phyloP scores from a whole-genome alignment of 2,888 invertebrate genomes.

The Callosobruchus maculatus region DNA sequence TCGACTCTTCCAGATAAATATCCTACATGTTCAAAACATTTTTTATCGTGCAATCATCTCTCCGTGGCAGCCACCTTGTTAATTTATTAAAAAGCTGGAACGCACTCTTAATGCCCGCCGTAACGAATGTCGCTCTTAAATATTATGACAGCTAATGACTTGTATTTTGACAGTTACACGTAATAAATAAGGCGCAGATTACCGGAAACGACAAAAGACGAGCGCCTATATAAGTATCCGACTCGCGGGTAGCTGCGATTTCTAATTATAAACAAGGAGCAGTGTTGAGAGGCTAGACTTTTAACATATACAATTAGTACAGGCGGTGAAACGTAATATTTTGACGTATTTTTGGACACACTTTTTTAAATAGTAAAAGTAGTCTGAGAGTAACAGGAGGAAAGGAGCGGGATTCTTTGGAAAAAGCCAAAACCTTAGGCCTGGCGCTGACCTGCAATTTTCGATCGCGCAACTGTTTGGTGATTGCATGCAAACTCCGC shows the following conservation, averaged over 20 bases:
- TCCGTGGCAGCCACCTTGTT: neutral
- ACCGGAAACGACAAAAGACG: slow-evolving; percentile 36
- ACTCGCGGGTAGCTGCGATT: slow-evolving; percentile 34
- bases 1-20: neutral
- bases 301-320: neutral
- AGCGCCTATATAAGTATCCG: slow-evolving; percentile 9
- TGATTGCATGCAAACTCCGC: too few species aligned
- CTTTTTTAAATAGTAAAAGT: too few species aligned
- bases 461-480: too few species aligned
- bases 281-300: neutral
- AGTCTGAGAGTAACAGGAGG: too few species aligned
- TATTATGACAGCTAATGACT: slow-evolving; percentile 37
- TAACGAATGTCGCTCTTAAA: slow-evolving; percentile 9
- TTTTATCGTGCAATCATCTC: neutral
- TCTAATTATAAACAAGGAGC: slow-evolving; percentile 37
- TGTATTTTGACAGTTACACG: slow-evolving; percentile 38
- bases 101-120: neutral
- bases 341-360: too few species aligned
- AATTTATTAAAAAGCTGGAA: neutral
- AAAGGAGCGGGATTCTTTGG: too few species aligned
- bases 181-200: slow-evolving; percentile 39
- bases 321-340: too few species aligned
- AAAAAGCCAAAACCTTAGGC: too few species aligned
- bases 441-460: too few species aligned
- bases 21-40: neutral